Conservation (phyloP, 1,140 invertebrate genomes). For the Drosophila mojavensis region DNA sequence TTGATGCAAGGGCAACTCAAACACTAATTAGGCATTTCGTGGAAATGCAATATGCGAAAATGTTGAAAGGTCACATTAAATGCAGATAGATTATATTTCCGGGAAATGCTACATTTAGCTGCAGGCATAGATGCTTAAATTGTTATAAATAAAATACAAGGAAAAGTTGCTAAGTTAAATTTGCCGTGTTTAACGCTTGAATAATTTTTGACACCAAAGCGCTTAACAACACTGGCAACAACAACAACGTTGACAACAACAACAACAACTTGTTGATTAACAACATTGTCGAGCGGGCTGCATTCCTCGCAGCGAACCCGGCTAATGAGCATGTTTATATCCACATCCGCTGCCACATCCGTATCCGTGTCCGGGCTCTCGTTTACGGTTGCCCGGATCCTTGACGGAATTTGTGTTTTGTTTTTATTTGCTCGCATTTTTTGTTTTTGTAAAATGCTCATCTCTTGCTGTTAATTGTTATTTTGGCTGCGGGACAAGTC, state of each 20-base stretch:
- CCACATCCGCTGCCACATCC: conserved; percentile 24
- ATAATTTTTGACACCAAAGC: conserved; percentile 31
- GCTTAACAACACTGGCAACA: conserved; percentile 12
- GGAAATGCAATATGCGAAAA: too few relatives aligned
- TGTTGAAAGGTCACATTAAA: too few relatives aligned
- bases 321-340: conserved; percentile 66
- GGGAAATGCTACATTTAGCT: too few relatives aligned
- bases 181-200: conserved; percentile 6
- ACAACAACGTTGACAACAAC: conserved; percentile 15
- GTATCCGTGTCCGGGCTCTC: conserved; percentile 3
- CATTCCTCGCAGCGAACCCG: conserved; percentile 7
- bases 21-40: too few relatives aligned
- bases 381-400: too few relatives aligned
- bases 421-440: too few relatives aligned
- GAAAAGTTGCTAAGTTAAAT: background rate
- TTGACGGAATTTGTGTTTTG: background rate
- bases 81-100: too few relatives aligned
- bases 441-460: conserved; percentile 9
- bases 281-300: conserved; percentile 11
- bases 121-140: background rate
- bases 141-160: background rate
- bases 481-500: conserved; percentile 32
- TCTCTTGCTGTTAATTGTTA: conserved; percentile 34
- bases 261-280: conserved; percentile 37
- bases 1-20: too few relatives aligned